Conservation (phyloP, 2,888 invertebrate genomes). For the Notodonta dromedarius region DNA sequence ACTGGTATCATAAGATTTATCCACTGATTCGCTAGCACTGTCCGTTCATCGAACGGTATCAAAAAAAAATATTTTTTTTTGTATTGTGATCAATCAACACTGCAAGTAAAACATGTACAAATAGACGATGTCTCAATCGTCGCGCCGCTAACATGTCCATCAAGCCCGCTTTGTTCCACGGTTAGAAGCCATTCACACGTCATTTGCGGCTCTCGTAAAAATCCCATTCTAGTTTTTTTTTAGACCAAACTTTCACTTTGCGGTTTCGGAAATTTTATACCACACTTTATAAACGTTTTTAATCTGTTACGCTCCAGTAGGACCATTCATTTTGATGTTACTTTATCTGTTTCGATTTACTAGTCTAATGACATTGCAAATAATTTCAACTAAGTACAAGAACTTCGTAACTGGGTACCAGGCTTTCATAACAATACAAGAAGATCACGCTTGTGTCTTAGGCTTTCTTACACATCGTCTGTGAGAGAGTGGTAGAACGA, state of each 20-base stretch:
- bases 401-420: neutral
- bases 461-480: too few relatives aligned
- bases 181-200: conserved; percentile 40
- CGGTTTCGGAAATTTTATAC: conserved; percentile 64
- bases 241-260: conserved; percentile 60
- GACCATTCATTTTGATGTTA: conserved; percentile 42
- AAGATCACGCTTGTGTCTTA: too few relatives aligned
- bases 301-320: conserved; percentile 64
- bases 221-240: conserved; percentile 33
- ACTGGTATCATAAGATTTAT: too few relatives aligned
- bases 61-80: neutral
- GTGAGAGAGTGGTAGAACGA: too few relatives aligned
- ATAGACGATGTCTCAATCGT: conserved; percentile 17
- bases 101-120: conserved; percentile 15
- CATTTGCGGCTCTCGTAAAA: conserved; percentile 40
- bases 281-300: conserved; percentile 59
- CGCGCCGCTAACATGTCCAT: conserved; percentile 5
- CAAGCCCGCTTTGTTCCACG: conserved; percentile 9
- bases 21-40: too few relatives aligned
- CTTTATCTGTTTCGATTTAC: conserved; percentile 49
- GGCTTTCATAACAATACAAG: neutral
- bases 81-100: neutral
- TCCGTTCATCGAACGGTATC: too few relatives aligned
- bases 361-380: neutral
- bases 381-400: neutral